These are phyloP conservation scores for Mactromeris polynyma DNA, from an alignment of 2,888 invertebrate genomes.

Conservation along the genomic window DNA sequence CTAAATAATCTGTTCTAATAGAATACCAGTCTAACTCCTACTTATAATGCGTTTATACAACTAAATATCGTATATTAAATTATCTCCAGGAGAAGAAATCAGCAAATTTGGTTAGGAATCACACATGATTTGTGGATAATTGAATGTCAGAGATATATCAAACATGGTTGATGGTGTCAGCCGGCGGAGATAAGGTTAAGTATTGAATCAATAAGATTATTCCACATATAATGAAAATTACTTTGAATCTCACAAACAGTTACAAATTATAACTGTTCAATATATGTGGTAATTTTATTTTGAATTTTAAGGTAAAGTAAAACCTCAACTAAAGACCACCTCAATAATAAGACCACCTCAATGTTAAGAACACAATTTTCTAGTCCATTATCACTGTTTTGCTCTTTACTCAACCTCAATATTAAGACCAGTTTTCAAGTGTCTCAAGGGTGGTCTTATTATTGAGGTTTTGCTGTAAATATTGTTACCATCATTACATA, in stretches of 20 bases:
- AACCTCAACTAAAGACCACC: too few species aligned
- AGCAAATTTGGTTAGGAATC: not conserved
- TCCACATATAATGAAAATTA: not conserved
- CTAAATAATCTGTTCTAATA: not conserved
- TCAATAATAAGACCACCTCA: too few species aligned
- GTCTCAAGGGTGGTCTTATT: too few species aligned
- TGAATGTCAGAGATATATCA: not conserved
- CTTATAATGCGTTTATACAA: constrained; percentile 11
- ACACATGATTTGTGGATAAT: not conserved
- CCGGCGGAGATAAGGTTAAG: not conserved
- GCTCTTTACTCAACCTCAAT: too few species aligned
- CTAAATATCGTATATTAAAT: constrained; percentile 3
- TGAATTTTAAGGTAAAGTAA: too few species aligned
- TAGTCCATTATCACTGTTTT: too few species aligned
- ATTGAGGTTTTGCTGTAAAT: too few species aligned
- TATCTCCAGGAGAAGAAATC: not conserved
- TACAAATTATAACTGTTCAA: not conserved
- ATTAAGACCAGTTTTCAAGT: too few species aligned
- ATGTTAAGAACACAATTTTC: too few species aligned
- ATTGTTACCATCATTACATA: too few species aligned
- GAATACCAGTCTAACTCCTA: not conserved
- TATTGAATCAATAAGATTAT: not conserved
- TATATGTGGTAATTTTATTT: too few species aligned
- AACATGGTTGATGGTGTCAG: not conserved
- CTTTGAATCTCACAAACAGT: not conserved